phyloP scores from a whole-genome alignment of 2,888 invertebrate genomes.

The Graphium colonna region DNA sequence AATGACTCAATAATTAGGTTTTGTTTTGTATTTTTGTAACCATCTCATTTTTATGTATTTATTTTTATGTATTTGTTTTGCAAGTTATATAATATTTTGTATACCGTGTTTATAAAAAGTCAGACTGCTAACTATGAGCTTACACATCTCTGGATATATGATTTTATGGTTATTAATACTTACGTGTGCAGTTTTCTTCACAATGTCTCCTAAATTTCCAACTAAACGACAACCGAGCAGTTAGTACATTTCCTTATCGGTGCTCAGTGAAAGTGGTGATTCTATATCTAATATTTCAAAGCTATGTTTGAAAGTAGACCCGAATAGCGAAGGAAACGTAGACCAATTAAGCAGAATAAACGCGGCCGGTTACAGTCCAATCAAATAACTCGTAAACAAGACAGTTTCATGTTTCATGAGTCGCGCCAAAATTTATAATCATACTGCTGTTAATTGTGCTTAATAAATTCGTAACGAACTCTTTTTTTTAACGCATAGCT shows the following conservation, averaged over 20 bases:
- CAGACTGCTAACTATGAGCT: background rate
- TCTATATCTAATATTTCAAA: background rate
- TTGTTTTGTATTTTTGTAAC: too few species aligned
- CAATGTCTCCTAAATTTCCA: background rate
- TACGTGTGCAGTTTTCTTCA: background rate
- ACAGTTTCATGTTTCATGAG: background rate
- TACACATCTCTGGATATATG: background rate
- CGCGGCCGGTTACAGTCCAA: background rate
- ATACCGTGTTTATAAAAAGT: background rate
- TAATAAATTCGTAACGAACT: too few species aligned
- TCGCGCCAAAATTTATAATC: too few species aligned
- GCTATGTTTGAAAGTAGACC: slow-evolving; percentile 7
- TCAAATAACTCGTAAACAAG: background rate
- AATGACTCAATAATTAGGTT: too few species aligned
- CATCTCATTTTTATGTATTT: too few species aligned
- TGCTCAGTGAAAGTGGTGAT: slow-evolving; percentile 11
- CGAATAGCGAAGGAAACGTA: background rate
- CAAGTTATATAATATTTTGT: too few species aligned
- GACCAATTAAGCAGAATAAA: slow-evolving; percentile 3
- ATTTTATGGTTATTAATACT: background rate
- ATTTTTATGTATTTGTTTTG: too few species aligned
- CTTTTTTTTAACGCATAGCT: too few species aligned
- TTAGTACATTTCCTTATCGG: background rate
- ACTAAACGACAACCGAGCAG: background rate
- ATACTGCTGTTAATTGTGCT: too few species aligned